Evolutionary conservation across 1,140 invertebrate species (phyloP).

Genomic region (Anoplophora glabripennis): DNA sequence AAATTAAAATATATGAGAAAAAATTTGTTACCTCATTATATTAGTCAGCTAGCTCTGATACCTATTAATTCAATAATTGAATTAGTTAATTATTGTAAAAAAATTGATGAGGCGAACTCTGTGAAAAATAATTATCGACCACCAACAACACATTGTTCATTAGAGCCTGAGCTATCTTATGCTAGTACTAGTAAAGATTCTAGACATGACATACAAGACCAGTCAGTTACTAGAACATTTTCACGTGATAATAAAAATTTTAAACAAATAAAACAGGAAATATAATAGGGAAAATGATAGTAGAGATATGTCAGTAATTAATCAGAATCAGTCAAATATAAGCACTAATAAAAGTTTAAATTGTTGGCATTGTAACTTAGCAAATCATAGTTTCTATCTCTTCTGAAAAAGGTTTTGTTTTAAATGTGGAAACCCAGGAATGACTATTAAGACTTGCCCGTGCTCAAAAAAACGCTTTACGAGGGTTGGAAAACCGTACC

Average conservation of each 20-base stretch:
- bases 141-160: no score
- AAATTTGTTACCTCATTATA: not conserved
- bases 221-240: no score
- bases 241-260: no score
- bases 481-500: not conserved
- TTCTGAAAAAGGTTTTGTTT: constrained; percentile 1
- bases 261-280: not conserved
- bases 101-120: no score
- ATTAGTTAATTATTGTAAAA: constrained; percentile 9
- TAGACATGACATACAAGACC: no score
- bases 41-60: not conserved
- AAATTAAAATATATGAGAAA: constrained; percentile 11
- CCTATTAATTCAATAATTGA: constrained; percentile 6
- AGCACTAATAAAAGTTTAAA: not conserved
- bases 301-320: not conserved
- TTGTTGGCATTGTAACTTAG: constrained; percentile 10
- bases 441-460: not conserved
- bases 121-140: no score
- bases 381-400: constrained; percentile 1
- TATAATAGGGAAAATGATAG: not conserved
- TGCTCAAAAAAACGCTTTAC: constrained; percentile 1
- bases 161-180: no score
- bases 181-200: no score
- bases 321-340: no score
- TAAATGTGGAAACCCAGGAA: not conserved